phyloP scores from a whole-genome alignment of 2,113 vertebrate genomes.

The Motacilla tschutschensis region DNA sequence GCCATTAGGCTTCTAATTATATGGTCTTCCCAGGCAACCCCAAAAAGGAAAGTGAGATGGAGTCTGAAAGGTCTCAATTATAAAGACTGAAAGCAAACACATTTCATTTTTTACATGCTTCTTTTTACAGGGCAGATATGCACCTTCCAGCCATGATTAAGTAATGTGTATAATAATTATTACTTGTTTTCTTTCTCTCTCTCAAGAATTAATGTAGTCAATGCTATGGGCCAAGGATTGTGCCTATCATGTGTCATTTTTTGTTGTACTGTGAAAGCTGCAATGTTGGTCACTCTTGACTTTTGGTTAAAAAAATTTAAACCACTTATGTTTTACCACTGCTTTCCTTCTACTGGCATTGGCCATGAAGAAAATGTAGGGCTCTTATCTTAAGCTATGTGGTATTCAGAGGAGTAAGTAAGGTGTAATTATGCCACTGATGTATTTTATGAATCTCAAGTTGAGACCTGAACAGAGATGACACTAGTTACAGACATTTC shows the following conservation, averaged over 20 bases:
- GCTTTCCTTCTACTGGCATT: not conserved
- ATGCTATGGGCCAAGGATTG: not conserved
- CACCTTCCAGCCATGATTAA: not conserved
- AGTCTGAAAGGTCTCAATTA: not conserved
- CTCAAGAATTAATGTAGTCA: not conserved
- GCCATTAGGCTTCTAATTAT: not conserved
- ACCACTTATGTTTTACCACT: not conserved
- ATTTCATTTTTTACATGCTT: accelerated
- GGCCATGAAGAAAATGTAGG: not conserved
- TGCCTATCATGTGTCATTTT: not conserved
- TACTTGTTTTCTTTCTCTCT: not conserved
- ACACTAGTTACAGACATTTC: not conserved
- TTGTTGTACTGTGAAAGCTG: not conserved
- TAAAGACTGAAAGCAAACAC: not conserved
- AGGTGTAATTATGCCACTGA: not conserved
- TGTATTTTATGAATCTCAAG: not conserved
- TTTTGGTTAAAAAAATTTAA: not conserved
- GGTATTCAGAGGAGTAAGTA: not conserved
- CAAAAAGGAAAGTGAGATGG: not conserved
- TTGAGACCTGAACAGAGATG: not conserved
- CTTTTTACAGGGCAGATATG: not conserved
- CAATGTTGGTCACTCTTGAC: not conserved
- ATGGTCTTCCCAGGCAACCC: not conserved
- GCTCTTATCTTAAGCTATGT: not conserved
- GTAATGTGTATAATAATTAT: not conserved